Conservation (phyloP, 2,113 vertebrate genomes). For the Leucosticte australis region DNA sequence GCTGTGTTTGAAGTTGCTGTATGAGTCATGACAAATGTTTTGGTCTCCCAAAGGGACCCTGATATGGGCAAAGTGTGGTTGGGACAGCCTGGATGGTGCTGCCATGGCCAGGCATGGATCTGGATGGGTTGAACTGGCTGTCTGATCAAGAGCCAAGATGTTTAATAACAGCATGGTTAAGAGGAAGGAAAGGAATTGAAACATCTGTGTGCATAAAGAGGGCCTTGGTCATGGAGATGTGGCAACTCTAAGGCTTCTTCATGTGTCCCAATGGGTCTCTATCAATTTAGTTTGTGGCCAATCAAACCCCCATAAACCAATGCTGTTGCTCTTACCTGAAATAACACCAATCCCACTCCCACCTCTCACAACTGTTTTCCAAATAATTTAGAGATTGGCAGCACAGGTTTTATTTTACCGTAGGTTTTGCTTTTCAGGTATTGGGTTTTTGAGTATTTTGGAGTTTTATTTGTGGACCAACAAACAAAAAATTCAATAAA, state of each 20-base stretch:
- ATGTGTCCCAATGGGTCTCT: not conserved
- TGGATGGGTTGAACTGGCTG: not conserved
- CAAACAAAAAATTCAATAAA: not conserved
- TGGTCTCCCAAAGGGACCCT: not conserved
- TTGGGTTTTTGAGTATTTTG: not conserved
- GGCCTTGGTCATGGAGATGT: not conserved
- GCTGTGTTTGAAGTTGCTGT: not conserved
- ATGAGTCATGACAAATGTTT: not conserved
- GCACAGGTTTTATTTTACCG: rapidly evolving
- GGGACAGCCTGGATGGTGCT: not conserved
- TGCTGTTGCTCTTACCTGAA: not conserved
- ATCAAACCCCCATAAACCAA: not conserved
- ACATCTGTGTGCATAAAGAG: not conserved
- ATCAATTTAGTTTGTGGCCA: not conserved
- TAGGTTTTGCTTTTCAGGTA: not conserved
- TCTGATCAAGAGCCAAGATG: not conserved
- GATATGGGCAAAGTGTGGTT: rapidly evolving
- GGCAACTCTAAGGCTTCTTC: not conserved
- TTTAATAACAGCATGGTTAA: not conserved
- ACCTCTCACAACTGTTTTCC: not conserved
- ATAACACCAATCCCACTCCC: not conserved
- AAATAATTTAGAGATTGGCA: not conserved
- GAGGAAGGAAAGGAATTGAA: not conserved
- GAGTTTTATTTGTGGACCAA: not conserved
- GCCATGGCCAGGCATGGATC: not conserved